Conservation (phyloP, 92 coral and sea anemone species). For the Epizoanthus ramosus region DNA sequence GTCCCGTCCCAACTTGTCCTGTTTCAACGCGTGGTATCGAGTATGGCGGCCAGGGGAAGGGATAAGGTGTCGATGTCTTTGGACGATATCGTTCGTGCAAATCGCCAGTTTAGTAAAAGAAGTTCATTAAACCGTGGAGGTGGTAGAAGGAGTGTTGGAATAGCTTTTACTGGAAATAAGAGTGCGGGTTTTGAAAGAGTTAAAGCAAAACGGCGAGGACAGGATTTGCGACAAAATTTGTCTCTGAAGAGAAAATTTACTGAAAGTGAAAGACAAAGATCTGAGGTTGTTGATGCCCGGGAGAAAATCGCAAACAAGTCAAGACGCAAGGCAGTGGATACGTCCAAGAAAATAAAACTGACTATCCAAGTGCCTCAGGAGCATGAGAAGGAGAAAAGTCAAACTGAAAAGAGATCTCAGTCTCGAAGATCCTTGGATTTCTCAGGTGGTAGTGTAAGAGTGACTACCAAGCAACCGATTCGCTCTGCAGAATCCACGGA, state of each 20-base stretch:
- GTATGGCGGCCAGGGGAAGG: constrained; percentile 22
- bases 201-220: constrained; percentile 8
- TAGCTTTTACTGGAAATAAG: neutral
- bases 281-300: constrained; percentile 65
- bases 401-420: neutral
- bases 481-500: constrained; percentile 29
- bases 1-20: neutral
- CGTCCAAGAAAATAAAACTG: constrained; percentile 58
- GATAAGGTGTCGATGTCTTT: constrained; percentile 22
- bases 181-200: constrained; percentile 19
- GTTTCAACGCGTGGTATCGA: neutral
- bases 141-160: constrained; percentile 11
- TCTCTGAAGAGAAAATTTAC: constrained; percentile 30
- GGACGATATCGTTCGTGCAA: constrained; percentile 43
- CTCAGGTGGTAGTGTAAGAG: constrained; percentile 61
- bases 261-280: neutral
- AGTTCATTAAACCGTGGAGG: constrained; percentile 18
- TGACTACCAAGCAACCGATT: constrained; percentile 62
- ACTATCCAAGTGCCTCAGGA: constrained; percentile 23
- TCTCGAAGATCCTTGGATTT: constrained; percentile 44
- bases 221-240: constrained; percentile 36
- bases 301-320: constrained; percentile 59
- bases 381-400: neutral
- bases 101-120: constrained; percentile 4
- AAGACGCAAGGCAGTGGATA: constrained; percentile 10